Base-by-base conservation (phyloP, 2,888 invertebrate species). In the Eurois occulta region DNA sequence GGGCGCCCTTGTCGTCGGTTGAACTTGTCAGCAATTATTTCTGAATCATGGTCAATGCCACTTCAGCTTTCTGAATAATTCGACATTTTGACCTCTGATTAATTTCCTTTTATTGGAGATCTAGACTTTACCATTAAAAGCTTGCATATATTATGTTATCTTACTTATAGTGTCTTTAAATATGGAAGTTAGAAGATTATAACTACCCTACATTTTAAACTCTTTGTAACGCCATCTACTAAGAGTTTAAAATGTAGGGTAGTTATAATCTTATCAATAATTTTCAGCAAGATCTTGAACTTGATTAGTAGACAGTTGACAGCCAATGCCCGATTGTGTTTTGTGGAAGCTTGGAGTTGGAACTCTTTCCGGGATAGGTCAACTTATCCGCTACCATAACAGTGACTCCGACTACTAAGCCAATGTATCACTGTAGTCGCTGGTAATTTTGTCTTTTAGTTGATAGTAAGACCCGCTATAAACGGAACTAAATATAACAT, bases 21-120 rank as follows among this genome's bases (percentile, higher is more conserved):
- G 77, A 73, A 84, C 67, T 72, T 62, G 79, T 43, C 74, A 46
- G 58, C 75, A 84, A 84, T 84, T 79, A 86, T 62, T 46, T 79
- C 68, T 86, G 84, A 76, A 74, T 72, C 78, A 85, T 28, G 85
- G 87, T 78, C 85, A 87, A 76, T 81, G 85, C 13, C 77, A 76
- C 28, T 74, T 68, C 67, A 78, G 76, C 38, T 69, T 68, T 75
- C 72, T 73, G 75, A 66, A 73, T 75, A 87, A 72, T 28, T 41
- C 46, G 76, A 76, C 83, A 87, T 70, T 24, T 32, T 46, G 74
- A 78, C 86, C 86, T 86, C 62, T 74, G 73, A 35, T 62, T 69
- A 64, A 81, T 79, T 80, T 86, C 82, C 77, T 85, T 67, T 58
- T 77, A 73, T 62, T 72, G 46, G 69, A 81, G 74, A 77, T 81